A percentile compares a stretch with the other conserved stretches of the same genome.
These are phyloP conservation scores for Acrocera orbiculus DNA, from an alignment of 2,888 invertebrate species.

Conservation along the genomic window DNA sequence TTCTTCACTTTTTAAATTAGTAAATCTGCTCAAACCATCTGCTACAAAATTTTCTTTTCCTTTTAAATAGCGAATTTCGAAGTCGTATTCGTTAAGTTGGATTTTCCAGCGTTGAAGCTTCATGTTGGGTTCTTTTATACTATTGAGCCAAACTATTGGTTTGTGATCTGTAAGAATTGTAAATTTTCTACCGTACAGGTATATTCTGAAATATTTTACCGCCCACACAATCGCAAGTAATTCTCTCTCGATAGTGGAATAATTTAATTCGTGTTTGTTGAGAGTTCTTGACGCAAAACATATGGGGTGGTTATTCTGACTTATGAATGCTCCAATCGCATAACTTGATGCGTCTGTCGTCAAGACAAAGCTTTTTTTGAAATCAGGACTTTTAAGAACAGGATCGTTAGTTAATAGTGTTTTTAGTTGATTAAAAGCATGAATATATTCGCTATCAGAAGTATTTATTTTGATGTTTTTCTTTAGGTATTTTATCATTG, in stretches of 20 bases:
- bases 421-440: constrained; percentile 8
- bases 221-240: not conserved
- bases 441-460: not conserved
- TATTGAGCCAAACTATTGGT: not conserved
- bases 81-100: not conserved
- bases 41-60: not conserved
- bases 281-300: not conserved
- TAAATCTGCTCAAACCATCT: not conserved
- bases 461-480: constrained; percentile 2
- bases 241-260: constrained; percentile 1
- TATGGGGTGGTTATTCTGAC: not conserved
- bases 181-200: not conserved
- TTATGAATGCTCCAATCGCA: constrained; percentile 4
- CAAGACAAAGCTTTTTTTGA: constrained; percentile 1
- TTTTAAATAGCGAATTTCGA: not conserved
- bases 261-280: not conserved
- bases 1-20: not conserved
- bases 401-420: constrained; percentile 6
- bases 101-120: not conserved
- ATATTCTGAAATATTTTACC: not conserved
- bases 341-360: constrained; percentile 3
- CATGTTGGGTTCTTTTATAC: not conserved
- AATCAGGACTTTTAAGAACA: constrained; percentile 2
- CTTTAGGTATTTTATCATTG: constrained; percentile 3
- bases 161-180: not conserved